phyloP scores from a whole-genome alignment of 2,888 invertebrate genomes.

The Sthenelais limicola region DNA sequence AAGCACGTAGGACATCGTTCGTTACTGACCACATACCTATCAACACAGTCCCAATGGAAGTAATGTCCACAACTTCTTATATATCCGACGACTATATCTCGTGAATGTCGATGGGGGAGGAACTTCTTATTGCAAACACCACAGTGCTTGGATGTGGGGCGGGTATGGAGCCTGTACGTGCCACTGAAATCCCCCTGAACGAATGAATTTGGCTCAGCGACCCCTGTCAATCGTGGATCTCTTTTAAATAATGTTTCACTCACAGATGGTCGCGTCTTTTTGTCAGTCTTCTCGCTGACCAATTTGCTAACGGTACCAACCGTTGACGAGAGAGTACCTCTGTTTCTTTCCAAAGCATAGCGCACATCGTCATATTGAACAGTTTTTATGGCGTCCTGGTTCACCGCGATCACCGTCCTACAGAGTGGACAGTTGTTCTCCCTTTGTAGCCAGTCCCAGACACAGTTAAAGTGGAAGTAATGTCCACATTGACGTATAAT shows the following conservation, averaged over 20 bases:
- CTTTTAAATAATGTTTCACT: background rate
- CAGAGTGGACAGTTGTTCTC: constrained; percentile 20
- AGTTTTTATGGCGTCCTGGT: constrained; percentile 8
- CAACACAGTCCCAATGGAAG: constrained; percentile 21
- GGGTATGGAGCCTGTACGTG: background rate
- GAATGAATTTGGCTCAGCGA: too few relatives aligned
- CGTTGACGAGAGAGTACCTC: background rate
- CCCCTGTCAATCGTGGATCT: too few relatives aligned
- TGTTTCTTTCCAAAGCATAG: constrained; percentile 14
- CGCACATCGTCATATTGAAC: constrained; percentile 14
- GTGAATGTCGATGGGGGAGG: background rate
- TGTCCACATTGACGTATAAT: constrained; percentile 24
- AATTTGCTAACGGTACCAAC: constrained; percentile 8
- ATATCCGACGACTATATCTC: constrained; percentile 22
- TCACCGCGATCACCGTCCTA: background rate
- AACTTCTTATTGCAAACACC: constrained; percentile 1
- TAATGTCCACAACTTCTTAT: constrained; percentile 15
- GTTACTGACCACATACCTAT: background rate
- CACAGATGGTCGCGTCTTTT: background rate
- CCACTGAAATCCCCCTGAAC: background rate
- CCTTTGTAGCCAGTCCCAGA: constrained; percentile 20
- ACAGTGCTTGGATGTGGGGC: constrained; percentile 10
- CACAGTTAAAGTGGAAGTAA: constrained; percentile 33
- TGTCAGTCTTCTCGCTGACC: background rate
- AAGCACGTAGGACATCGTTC: constrained; percentile 15